A percentile compares a stretch with the other conserved stretches of the same genome.
phyloP scores from a whole-genome alignment of 2,888 invertebrate genomes.

The Pollenia griseotomentosa region DNA sequence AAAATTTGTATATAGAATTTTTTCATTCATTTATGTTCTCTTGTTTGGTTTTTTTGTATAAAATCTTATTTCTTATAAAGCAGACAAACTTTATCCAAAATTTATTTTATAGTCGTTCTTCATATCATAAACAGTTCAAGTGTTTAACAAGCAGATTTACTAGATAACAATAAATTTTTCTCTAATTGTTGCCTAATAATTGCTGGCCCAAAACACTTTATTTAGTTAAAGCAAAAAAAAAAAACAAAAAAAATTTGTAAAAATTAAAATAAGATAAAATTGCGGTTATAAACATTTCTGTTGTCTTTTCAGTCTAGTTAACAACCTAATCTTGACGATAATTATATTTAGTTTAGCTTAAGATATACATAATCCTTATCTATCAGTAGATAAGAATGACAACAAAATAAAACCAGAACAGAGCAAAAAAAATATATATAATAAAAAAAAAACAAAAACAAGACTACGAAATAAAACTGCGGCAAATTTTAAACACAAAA shows the following conservation, averaged over 20 bases:
- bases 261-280: conserved; percentile 58
- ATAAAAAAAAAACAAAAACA: not conserved
- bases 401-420: conserved; percentile 38
- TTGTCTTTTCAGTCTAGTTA: conserved; percentile 18
- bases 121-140: too few relatives aligned
- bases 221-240: not conserved
- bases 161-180: not conserved
- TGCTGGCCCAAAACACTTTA: not conserved
- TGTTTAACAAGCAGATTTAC: too few relatives aligned
- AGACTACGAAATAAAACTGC: conserved; percentile 17
- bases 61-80: too few relatives aligned
- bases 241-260: not conserved
- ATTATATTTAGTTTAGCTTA: conserved; percentile 65
- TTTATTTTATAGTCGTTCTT: too few relatives aligned
- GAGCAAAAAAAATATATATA: not conserved
- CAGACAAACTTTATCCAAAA: too few relatives aligned
- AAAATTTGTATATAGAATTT: too few relatives aligned
- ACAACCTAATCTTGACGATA: conserved; percentile 64
- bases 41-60: too few relatives aligned
- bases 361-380: conserved; percentile 71
- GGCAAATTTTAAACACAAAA: conserved; percentile 38
- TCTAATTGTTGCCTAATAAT: conserved; percentile 7
- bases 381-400: conserved; percentile 69
- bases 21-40: too few relatives aligned
- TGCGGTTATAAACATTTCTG: conserved; percentile 57